Evolutionary conservation across 2,797 vertebrate genomes (phyloP).

Genomic region (Chaunax sp.): DNA sequence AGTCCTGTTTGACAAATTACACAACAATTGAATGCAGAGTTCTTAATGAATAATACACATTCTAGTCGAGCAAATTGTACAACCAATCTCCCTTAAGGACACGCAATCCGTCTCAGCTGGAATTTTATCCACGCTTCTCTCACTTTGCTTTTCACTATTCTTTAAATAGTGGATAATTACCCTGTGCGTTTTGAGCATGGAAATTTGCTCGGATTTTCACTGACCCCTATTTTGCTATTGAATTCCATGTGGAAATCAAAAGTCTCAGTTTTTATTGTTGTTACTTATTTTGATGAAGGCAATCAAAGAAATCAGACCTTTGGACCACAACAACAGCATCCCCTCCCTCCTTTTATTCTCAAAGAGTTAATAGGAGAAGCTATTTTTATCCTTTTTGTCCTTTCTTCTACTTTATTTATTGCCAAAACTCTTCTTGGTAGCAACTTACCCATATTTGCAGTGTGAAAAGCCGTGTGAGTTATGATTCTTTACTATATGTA

Average conservation of each 20-base stretch:
- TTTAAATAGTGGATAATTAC: conserved; percentile 66
- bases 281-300: conserved; percentile 65
- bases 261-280: conserved; percentile 54
- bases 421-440: conserved; percentile 26
- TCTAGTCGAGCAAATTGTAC: conserved; percentile 54
- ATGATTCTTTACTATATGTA: conserved; percentile 48
- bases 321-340: conserved; percentile 39
- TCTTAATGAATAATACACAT: conserved; percentile 72
- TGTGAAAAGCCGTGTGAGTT: conserved; percentile 57
- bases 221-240: conserved; percentile 62
- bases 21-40: conserved; percentile 61
- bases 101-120: conserved; percentile 58
- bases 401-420: conserved; percentile 40
- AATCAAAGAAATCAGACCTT: conserved; percentile 62
- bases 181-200: conserved; percentile 34
- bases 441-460: conserved; percentile 27
- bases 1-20: conserved; percentile 66
- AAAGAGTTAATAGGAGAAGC: conserved; percentile 29
- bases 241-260: conserved; percentile 60
- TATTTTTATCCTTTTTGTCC: conserved; percentile 33
- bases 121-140: conserved; percentile 51
- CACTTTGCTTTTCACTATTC: conserved; percentile 41
- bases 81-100: conserved; percentile 60
- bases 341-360: conserved; percentile 29
- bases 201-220: conserved; percentile 50